Conservation (phyloP, 2,113 vertebrate species). For the Chrysochloris asiatica region DNA sequence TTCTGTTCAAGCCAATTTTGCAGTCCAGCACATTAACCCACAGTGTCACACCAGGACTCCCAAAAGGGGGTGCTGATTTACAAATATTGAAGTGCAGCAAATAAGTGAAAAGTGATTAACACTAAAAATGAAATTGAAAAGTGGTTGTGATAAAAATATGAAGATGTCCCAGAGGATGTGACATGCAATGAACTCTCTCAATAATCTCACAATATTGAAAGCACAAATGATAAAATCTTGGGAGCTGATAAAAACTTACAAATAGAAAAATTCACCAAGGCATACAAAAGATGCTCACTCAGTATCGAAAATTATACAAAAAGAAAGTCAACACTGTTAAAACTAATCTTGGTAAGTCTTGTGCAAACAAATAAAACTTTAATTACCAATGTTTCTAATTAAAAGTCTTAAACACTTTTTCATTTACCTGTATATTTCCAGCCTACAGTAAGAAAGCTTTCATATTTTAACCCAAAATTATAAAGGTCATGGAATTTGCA, state of each 20-base stretch:
- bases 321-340: not conserved
- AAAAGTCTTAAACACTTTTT: constrained; percentile 26
- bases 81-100: not conserved
- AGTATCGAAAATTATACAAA: not conserved
- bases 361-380: constrained; percentile 22
- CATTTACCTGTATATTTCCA: not conserved
- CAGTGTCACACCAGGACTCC: too few relatives aligned
- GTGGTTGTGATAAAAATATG: not conserved
- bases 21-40: too few relatives aligned
- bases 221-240: not conserved
- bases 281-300: not conserved
- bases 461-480: not conserved
- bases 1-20: too few relatives aligned
- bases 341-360: not conserved
- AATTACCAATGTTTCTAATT: constrained; percentile 26
- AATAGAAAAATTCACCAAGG: not conserved
- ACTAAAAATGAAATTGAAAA: not conserved
- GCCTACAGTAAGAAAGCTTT: not conserved
- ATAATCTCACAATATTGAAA: not conserved
- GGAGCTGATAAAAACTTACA: not conserved
- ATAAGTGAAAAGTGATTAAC: not conserved
- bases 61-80: not conserved
- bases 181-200: not conserved
- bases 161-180: not conserved
- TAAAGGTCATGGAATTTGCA: not conserved